These are phyloP conservation scores for Arvicanthis niloticus DNA, from an alignment of 2,113 vertebrate genomes.

Conservation along the genomic window DNA sequence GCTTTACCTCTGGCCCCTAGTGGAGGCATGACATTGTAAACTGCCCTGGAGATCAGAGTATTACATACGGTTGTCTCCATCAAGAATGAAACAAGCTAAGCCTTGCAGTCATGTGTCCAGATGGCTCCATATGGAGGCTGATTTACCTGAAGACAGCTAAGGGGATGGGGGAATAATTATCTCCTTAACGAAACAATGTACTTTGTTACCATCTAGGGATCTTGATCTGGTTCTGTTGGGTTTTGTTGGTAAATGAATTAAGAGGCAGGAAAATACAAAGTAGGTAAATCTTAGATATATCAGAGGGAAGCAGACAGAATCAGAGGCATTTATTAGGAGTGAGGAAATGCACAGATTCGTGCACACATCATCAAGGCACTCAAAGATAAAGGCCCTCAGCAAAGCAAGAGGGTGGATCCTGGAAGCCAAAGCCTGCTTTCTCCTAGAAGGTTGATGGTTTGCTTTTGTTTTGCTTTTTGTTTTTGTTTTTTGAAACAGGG, in stretches of 20 bases:
- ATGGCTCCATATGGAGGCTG: not conserved
- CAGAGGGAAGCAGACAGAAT: not conserved
- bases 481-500: not conserved
- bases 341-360: not conserved
- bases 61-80: not conserved
- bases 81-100: not conserved
- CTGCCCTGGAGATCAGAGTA: not conserved
- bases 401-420: not conserved
- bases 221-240: not conserved
- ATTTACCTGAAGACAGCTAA: not conserved
- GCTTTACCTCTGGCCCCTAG: not conserved
- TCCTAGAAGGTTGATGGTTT: not conserved
- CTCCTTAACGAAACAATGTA: not conserved
- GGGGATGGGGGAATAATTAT: not conserved
- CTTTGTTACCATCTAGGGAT: not conserved
- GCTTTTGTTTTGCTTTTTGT: not conserved
- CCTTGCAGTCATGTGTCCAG: not conserved
- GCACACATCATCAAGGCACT: not conserved
- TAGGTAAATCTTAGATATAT: not conserved
- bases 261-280: not conserved
- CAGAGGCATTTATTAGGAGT: not conserved
- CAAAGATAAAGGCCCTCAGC: no score
- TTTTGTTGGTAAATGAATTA: not conserved
- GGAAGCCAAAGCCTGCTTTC: not conserved
- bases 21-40: not conserved